A percentile compares a stretch with the other conserved stretches of the same genome.
These are phyloP conservation scores for Bradysia coprophila DNA, from an alignment of 1,140 invertebrate genomes.

Conservation along the genomic window DNA sequence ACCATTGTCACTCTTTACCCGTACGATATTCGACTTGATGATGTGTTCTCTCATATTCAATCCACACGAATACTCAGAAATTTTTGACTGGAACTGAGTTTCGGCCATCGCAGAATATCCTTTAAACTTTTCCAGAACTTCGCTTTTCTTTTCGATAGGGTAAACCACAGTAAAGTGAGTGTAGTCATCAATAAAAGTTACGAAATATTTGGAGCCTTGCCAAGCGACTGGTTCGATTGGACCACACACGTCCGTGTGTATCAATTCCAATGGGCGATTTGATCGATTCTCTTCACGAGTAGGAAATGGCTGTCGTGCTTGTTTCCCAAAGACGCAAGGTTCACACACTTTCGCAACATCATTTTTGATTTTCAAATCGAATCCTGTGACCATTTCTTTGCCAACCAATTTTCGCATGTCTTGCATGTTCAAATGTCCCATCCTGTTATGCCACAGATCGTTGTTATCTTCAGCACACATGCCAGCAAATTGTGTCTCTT, in stretches of 20 bases:
- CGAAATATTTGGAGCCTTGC: constrained; percentile 17
- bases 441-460: too few relatives aligned
- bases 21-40: too few relatives aligned
- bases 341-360: constrained; percentile 9
- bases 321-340: constrained; percentile 21
- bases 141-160: constrained; percentile 22
- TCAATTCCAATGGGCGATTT: constrained; percentile 15
- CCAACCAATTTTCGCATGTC: too few relatives aligned
- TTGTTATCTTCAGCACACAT: too few relatives aligned
- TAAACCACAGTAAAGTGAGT: constrained; percentile 16
- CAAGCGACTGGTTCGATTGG: constrained; percentile 22
- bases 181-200: too few relatives aligned
- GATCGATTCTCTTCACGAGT: constrained; percentile 8
- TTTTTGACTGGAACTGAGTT: constrained; percentile 15
- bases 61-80: too few relatives aligned
- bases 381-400: too few relatives aligned
- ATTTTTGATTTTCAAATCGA: too few relatives aligned
- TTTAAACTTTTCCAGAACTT: constrained; percentile 16
- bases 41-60: too few relatives aligned
- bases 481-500: too few relatives aligned
- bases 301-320: constrained; percentile 15
- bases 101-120: constrained; percentile 16
- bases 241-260: constrained; percentile 25
- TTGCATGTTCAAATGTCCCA: too few relatives aligned
- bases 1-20: constrained; percentile 13